A percentile compares a stretch with the other conserved stretches of the same genome.
These are phyloP conservation scores for Halesus radiatus DNA, from an alignment of 1,140 invertebrate genomes.

Conservation along the genomic window DNA sequence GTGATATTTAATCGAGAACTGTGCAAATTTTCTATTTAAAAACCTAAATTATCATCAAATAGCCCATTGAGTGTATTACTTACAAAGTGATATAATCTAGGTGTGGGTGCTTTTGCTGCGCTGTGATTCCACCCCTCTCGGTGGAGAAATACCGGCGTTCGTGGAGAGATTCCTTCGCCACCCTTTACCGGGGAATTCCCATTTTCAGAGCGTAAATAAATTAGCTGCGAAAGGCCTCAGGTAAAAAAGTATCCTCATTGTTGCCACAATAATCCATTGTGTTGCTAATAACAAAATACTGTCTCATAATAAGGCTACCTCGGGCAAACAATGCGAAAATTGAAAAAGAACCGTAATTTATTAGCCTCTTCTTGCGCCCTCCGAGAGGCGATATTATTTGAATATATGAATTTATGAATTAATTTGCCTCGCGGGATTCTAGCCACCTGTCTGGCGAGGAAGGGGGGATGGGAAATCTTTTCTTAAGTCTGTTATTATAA, in stretches of 20 bases:
- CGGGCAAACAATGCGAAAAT: constrained; percentile 43
- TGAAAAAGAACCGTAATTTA: constrained; percentile 54
- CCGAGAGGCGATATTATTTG: constrained; percentile 52
- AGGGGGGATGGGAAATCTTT: constrained; percentile 21
- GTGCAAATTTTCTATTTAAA: not conserved
- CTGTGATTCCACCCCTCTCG: no score
- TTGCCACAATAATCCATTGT: constrained; percentile 53
- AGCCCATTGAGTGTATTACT: not conserved
- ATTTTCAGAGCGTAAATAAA: constrained; percentile 46
- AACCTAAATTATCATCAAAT: not conserved
- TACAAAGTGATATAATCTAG: not conserved
- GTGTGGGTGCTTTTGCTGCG: no score
- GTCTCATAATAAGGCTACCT: constrained; percentile 39
- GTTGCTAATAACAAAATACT: constrained; percentile 53
- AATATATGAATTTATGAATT: constrained; percentile 58
- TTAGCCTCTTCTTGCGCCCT: constrained; percentile 39
- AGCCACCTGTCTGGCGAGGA: constrained; percentile 44
- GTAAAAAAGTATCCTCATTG: constrained; percentile 43
- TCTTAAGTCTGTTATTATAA: constrained; percentile 51
- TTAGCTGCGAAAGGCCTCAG: constrained; percentile 32
- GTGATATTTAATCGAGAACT: not conserved
- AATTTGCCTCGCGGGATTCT: constrained; percentile 50
- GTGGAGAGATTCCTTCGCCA: not conserved
- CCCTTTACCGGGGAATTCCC: constrained; percentile 14
- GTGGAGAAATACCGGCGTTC: not conserved